A percentile compares a stretch with the other conserved stretches of the same genome.
Conservation (phyloP, 2,797 vertebrate genomes). For the Sparidentex hasta region DNA sequence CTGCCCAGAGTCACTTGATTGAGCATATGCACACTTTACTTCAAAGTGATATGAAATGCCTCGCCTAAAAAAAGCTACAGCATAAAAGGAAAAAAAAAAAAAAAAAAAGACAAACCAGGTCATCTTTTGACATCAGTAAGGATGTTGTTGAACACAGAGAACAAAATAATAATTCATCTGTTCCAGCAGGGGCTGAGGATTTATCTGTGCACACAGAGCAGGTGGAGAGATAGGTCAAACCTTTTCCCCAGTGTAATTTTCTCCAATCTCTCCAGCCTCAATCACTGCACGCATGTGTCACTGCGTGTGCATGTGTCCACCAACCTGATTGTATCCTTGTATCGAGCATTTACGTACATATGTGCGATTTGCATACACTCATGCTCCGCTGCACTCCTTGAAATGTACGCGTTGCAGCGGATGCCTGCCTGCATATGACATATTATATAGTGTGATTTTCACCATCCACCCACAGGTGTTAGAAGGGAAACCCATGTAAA, state of each 20-base stretch:
- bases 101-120: constrained; percentile 67
- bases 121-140: constrained; percentile 77
- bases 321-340: constrained; percentile 9
- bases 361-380: constrained; percentile 23
- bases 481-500: constrained; percentile 43
- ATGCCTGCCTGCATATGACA: constrained; percentile 23
- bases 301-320: constrained; percentile 29
- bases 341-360: constrained; percentile 23
- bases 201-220: constrained; percentile 75
- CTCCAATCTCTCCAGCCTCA: constrained; percentile 66
- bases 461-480: constrained; percentile 26
- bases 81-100: constrained; percentile 1
- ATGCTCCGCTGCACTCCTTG: constrained; percentile 25
- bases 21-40: constrained; percentile 55
- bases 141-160: constrained; percentile 75
- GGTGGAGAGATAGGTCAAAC: constrained; percentile 80
- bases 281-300: constrained; percentile 36
- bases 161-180: constrained; percentile 77
- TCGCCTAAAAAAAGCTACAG: constrained; percentile 44
- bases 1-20: constrained; percentile 68
- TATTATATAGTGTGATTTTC: constrained; percentile 23
- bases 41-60: constrained; percentile 72
- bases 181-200: constrained; percentile 68
- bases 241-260: constrained; percentile 77
- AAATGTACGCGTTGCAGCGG: constrained; percentile 24